Conservation (phyloP, 2,797 vertebrate genomes). For the Neoniphon sammara region DNA sequence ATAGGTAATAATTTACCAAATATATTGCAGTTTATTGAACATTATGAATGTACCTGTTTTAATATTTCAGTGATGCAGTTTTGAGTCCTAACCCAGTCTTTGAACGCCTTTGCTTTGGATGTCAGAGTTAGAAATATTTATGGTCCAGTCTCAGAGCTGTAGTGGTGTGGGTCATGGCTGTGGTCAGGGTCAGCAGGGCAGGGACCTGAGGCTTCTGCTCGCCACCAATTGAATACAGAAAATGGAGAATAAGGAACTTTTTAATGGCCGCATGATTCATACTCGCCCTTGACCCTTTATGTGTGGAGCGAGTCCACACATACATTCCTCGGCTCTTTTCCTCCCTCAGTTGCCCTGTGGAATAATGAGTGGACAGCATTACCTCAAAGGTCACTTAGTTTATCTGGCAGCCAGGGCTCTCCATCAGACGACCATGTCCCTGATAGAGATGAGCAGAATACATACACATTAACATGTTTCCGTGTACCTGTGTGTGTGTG, state of each 20-base stretch:
- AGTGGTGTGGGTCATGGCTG: background rate
- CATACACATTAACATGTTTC: background rate
- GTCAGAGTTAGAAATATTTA: conserved; percentile 1
- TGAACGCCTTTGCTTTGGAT: background rate
- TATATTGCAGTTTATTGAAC: background rate
- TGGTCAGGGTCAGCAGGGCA: conserved; percentile 6
- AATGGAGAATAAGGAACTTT: conserved; percentile 19
- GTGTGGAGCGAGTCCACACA: background rate
- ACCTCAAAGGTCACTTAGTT: conserved; percentile 73
- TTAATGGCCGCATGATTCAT: conserved; percentile 49
- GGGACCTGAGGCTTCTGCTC: background rate
- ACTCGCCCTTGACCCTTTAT: conserved; percentile 44
- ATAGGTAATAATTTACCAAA: too few relatives aligned
- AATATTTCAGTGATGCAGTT: background rate
- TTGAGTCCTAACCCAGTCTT: background rate
- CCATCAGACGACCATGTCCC: conserved; percentile 26
- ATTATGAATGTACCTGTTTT: background rate
- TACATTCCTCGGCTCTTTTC: background rate
- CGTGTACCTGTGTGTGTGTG: background rate
- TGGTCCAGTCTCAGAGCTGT: background rate
- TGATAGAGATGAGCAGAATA: conserved; percentile 16
- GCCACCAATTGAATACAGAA: conserved; percentile 14
- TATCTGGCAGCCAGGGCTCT: conserved; percentile 33
- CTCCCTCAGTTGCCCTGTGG: conserved; percentile 37
- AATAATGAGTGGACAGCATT: conserved; percentile 65